Conservation (phyloP, 2,797 vertebrate species). For the Oophaga sylvatica region DNA sequence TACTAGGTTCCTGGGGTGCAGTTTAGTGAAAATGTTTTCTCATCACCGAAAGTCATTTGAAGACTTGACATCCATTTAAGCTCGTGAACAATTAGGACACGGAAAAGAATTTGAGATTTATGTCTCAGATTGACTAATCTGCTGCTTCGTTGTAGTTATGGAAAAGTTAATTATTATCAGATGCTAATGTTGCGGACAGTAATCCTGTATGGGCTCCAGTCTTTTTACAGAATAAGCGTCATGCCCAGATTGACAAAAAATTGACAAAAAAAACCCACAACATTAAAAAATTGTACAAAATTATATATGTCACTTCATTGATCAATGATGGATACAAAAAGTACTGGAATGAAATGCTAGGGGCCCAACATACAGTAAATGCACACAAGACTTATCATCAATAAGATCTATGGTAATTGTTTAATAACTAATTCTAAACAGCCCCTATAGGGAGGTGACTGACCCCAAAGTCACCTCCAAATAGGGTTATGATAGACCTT, state of each 20-base stretch:
- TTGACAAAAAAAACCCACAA: neutral
- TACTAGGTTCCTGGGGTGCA: neutral
- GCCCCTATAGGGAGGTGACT: too few relatives aligned
- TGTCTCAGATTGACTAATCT: slow-evolving; percentile 2
- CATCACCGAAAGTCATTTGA: slow-evolving; percentile 8
- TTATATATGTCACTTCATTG: neutral
- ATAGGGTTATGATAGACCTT: too few relatives aligned
- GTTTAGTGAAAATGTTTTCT: slow-evolving; percentile 16
- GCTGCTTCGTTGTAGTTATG: slow-evolving; percentile 11
- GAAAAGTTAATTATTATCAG: slow-evolving; percentile 7
- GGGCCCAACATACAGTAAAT: neutral
- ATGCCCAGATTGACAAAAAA: neutral
- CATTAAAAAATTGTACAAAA: neutral
- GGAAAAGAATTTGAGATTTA: slow-evolving; percentile 9
- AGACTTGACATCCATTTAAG: neutral
- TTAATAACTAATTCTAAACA: neutral
- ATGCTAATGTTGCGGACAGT: neutral
- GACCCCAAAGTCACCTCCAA: too few relatives aligned
- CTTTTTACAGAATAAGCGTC: neutral
- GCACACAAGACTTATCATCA: too few relatives aligned
- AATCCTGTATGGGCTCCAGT: neutral
- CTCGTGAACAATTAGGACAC: slow-evolving; percentile 13
- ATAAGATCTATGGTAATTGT: neutral
- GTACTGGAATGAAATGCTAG: neutral
- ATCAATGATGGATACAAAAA: neutral